Conservation (phyloP, 2,888 invertebrate genomes). For the Cryptophagus acutangulus region DNA sequence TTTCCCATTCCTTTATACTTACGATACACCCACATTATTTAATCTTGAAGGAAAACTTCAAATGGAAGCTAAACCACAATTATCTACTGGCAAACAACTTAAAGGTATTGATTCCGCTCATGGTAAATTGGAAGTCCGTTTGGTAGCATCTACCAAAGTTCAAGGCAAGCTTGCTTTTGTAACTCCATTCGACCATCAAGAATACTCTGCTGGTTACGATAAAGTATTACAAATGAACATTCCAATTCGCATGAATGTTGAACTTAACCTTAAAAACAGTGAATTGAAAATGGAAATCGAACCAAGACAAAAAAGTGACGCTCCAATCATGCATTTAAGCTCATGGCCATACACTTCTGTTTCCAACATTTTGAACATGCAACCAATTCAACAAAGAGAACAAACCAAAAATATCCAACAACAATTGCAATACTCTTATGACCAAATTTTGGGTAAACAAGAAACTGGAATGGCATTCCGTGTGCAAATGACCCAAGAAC, state of each 20-base stretch:
- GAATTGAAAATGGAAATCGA: slow-evolving; percentile 49
- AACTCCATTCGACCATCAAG: slow-evolving; percentile 54
- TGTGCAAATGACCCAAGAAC: not conserved
- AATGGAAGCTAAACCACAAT: slow-evolving; percentile 43
- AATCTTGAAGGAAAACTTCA: slow-evolving; percentile 51
- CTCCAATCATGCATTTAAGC: slow-evolving; percentile 54
- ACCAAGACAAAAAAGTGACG: slow-evolving; percentile 51
- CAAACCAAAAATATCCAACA: slow-evolving; percentile 3
- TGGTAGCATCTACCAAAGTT: slow-evolving; percentile 52
- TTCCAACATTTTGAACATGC: slow-evolving; percentile 53
- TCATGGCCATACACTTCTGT: slow-evolving; percentile 59
- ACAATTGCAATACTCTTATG: not conserved
- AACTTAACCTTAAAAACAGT: slow-evolving; percentile 48
- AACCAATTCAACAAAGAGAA: slow-evolving; percentile 41
- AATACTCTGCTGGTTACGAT: slow-evolving; percentile 57
- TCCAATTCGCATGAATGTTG: slow-evolving; percentile 50
- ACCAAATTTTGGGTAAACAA: not conserved
- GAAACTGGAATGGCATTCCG: not conserved
- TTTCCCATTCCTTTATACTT: slow-evolving; percentile 60
- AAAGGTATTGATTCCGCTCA: slow-evolving; percentile 41
- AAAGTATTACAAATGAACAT: slow-evolving; percentile 55
- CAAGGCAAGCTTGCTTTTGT: slow-evolving; percentile 61
- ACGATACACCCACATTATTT: slow-evolving; percentile 55
- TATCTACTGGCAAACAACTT: slow-evolving; percentile 30
- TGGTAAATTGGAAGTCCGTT: slow-evolving; percentile 47